phyloP scores from a whole-genome alignment of 2,888 invertebrate genomes.

The Micropterix aruncella region DNA sequence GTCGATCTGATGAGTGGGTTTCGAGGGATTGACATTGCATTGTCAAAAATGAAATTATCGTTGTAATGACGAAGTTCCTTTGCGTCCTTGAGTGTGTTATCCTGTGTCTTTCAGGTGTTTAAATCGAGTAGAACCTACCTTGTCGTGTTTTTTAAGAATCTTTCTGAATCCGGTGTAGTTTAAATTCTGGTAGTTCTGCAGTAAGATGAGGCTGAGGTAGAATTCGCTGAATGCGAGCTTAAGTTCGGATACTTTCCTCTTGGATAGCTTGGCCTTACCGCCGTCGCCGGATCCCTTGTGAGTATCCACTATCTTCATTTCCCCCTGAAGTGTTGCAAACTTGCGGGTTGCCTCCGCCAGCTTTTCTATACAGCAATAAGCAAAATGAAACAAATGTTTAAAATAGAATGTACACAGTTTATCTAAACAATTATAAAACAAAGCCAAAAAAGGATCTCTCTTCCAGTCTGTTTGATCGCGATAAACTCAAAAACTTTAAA shows the following conservation, averaged over 20 bases:
- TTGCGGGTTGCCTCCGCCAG: slow-evolving; percentile 94
- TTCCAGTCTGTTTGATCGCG: too few species aligned
- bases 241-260: slow-evolving; percentile 76
- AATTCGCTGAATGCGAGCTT: slow-evolving; percentile 98
- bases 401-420: slow-evolving; percentile 3
- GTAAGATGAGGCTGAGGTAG: slow-evolving; percentile 86
- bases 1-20: too few species aligned
- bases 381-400: background rate
- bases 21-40: too few species aligned
- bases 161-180: slow-evolving; percentile 98
- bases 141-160: slow-evolving; percentile 98
- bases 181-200: slow-evolving; percentile 97
- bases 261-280: slow-evolving; percentile 42
- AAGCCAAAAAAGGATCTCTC: background rate
- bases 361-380: slow-evolving; percentile 54
- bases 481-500: too few species aligned
- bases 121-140: slow-evolving; percentile 61
- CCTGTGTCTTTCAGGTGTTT: too few species aligned
- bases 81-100: too few species aligned
- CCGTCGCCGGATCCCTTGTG: slow-evolving; percentile 29
- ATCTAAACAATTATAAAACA: slow-evolving; percentile 6
- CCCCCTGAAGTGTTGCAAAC: slow-evolving; percentile 79
- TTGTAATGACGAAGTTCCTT: too few species aligned
- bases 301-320: slow-evolving; percentile 53
- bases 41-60: too few species aligned